A percentile compares a stretch with the other conserved stretches of the same genome.
Conservation (phyloP, 2,797 vertebrate species). For the Pantherophis vulpinus region DNA sequence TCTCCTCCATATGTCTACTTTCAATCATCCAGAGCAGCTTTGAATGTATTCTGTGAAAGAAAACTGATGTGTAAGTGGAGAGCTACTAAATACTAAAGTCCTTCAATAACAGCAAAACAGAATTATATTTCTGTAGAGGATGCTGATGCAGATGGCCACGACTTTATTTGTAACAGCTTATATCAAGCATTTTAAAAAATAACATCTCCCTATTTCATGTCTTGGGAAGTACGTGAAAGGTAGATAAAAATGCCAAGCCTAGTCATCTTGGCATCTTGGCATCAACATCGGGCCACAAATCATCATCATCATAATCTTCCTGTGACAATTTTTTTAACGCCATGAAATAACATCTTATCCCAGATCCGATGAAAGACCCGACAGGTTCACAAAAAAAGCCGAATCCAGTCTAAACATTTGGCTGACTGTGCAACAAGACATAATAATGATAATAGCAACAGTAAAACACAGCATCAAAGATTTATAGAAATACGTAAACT, state of each 20-base stretch:
- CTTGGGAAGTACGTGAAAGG: neutral
- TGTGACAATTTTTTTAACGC: neutral
- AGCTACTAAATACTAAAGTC: neutral
- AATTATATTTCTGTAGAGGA: neutral
- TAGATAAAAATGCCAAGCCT: neutral
- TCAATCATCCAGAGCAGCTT: neutral
- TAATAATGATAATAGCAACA: neutral
- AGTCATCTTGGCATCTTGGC: neutral
- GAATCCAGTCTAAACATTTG: neutral
- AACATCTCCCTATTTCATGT: neutral
- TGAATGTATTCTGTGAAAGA: neutral
- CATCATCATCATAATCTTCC: neutral
- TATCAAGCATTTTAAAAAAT: neutral
- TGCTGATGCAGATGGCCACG: too few relatives aligned
- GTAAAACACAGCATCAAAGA: neutral
- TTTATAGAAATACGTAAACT: neutral
- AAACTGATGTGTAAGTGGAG: neutral
- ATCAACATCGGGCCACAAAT: too few relatives aligned
- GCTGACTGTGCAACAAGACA: neutral
- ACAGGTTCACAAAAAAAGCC: neutral
- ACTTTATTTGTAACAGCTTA: neutral
- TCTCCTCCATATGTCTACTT: neutral
- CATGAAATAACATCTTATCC: neutral
- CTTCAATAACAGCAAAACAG: neutral
- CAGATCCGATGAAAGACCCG: neutral